phyloP scores from a whole-genome alignment of 2,797 vertebrate genomes.

The Carapus acus region DNA sequence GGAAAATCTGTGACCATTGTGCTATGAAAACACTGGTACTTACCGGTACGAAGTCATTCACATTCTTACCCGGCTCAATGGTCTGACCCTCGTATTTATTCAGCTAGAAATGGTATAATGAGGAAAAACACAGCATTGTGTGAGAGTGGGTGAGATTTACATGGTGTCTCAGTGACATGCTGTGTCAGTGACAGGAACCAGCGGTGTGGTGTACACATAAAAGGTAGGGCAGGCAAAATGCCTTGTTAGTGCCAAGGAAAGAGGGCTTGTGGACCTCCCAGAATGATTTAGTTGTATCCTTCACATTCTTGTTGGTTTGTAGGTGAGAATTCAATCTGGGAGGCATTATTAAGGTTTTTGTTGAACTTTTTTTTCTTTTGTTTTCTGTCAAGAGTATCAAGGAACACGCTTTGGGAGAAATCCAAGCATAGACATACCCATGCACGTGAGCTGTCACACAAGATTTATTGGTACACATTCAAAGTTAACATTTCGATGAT shows the following conservation, averaged over 20 bases:
- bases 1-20: constrained; percentile 40
- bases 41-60: constrained; percentile 50
- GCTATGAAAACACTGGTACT: constrained; percentile 54
- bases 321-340: constrained; percentile 1
- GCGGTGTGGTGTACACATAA: constrained; percentile 62
- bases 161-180: constrained; percentile 52
- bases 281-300: constrained; percentile 23
- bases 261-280: constrained; percentile 51
- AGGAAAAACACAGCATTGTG: constrained; percentile 39
- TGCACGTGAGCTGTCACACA: too few species aligned
- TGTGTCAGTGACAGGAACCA: constrained; percentile 58
- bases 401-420: not conserved
- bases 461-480: too few species aligned
- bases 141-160: constrained; percentile 51
- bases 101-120: constrained; percentile 47
- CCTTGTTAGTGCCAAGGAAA: constrained; percentile 46
- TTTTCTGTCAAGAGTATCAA: too few species aligned
- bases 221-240: constrained; percentile 50
- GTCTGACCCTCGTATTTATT: constrained; percentile 37
- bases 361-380: too few species aligned
- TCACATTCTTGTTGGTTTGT: not conserved
- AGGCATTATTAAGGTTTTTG: not conserved
- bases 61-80: constrained; percentile 43
- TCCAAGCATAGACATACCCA: not conserved
- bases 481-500: too few species aligned